These are phyloP conservation scores for Danionella dracula DNA, from an alignment of 2,797 vertebrate genomes.

Conservation along the genomic window DNA sequence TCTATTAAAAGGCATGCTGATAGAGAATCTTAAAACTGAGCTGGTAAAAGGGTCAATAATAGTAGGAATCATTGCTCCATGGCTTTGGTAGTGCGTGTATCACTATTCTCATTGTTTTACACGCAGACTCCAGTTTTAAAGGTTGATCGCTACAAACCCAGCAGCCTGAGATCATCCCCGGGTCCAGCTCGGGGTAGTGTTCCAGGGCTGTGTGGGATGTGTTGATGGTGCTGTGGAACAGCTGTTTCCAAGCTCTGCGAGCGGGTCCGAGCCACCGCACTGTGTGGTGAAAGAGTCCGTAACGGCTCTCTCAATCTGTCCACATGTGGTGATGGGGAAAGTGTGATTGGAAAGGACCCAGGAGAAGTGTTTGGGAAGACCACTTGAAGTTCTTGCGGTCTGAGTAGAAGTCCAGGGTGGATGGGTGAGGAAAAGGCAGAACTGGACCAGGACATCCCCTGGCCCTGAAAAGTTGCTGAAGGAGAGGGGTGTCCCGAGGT, in stretches of 20 bases:
- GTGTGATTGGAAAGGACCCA: neutral
- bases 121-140: constrained; percentile 4
- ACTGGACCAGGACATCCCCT: constrained; percentile 45
- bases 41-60: neutral
- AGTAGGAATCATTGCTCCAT: constrained; percentile 17
- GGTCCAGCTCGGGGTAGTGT: constrained; percentile 49
- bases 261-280: constrained; percentile 27
- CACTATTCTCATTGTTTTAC: constrained; percentile 19
- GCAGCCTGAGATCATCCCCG: constrained; percentile 7
- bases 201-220: constrained; percentile 44
- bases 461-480: constrained; percentile 47
- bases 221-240: constrained; percentile 23
- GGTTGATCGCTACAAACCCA: constrained; percentile 35
- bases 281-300: constrained; percentile 39
- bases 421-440: constrained; percentile 41
- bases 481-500: constrained; percentile 52
- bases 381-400: constrained; percentile 54
- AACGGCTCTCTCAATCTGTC: constrained; percentile 41
- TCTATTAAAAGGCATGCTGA: constrained; percentile 23
- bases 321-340: constrained; percentile 4
- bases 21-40: constrained; percentile 2
- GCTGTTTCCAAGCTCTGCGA: constrained; percentile 47
- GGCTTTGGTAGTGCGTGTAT: constrained; percentile 6
- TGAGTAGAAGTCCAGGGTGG: constrained; percentile 35
- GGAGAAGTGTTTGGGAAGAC: constrained; percentile 34